phyloP scores from a whole-genome alignment of 2,113 vertebrate species.

The Heliornis fulica region DNA sequence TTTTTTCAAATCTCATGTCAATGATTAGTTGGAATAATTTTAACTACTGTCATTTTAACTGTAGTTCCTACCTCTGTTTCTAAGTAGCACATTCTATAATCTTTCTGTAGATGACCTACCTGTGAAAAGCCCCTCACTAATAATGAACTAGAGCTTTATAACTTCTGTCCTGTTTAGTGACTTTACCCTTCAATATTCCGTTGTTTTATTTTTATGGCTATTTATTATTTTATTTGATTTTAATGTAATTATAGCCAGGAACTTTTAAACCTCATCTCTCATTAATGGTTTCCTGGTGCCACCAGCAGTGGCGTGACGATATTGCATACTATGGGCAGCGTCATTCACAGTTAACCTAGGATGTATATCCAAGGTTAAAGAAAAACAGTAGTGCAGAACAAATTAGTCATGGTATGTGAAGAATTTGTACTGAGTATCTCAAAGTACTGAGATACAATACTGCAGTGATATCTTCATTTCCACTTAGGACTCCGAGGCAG shows the following conservation, averaged over 20 bases:
- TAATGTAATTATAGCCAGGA: constrained; percentile 19
- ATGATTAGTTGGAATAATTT: not conserved
- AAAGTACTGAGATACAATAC: not conserved
- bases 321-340: constrained; percentile 12
- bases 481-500: not conserved
- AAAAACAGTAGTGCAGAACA: not conserved
- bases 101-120: not conserved
- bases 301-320: constrained; percentile 47
- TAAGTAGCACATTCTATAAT: not conserved
- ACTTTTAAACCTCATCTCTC: constrained; percentile 7
- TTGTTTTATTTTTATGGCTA: not conserved
- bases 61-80: not conserved
- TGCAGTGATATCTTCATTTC: not conserved
- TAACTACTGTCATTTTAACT: not conserved
- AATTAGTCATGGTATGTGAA: not conserved
- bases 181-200: not conserved
- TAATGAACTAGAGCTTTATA: not conserved
- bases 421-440: not conserved
- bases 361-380: not conserved
- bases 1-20: not conserved
- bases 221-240: not conserved
- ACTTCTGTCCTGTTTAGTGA: not conserved
- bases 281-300: constrained; percentile 61
- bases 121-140: not conserved
- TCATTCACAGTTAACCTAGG: not conserved